Evolutionary conservation across 2,888 invertebrate genomes (phyloP), one percentile per base, ranked within the genome.

Genomic region (Idaea aversata): DNA sequence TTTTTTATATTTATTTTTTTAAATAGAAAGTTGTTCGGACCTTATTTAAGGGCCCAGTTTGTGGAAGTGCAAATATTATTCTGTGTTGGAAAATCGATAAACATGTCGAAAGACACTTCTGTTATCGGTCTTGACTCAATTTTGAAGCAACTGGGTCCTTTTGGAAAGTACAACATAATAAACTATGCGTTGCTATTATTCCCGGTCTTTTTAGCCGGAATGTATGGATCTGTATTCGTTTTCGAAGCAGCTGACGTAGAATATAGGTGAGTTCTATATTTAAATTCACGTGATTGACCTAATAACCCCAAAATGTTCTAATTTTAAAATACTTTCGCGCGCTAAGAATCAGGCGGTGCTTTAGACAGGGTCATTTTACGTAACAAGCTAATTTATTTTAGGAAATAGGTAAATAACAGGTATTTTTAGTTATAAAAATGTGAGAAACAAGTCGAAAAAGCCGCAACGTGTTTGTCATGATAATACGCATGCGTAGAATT

Each of bases 131-230:
- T 93, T 65, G 93, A 93, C 69, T 78, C 71, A 1, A 86, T 91
- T 63, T 68, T 92, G 15, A 73, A 85, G 58, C 82, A 90, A 25
- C 75, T 91, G n/a, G 91, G 92, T 5, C 77, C 90, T 2, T 92
- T 92, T 70, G 92, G 93, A 5, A 88, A 75, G 67, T 93, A 86
- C 70, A 91, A 92, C 60, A 74, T 93, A 15, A 73, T 91, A 68
- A 92, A 91, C 67, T 93, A 91, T 84, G 87, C 88, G 0, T 75
- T 93, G 13, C 75, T 89, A 1, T 71, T 93, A 34, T 88, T 90
- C 61, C 92, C 92, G 0, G 88, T 91, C 57, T 91, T 80, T 79
- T 83, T 92, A 78, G 89, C 92, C 70, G 92, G 91, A 78, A 87
- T 92, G 86, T 92, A 82, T 65, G 92, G 90, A 59, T 86, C 88